Evolutionary conservation across 2,888 invertebrate species (phyloP), one percentile per base, ranked within the genome.

Genomic region (Aplocera efformata): DNA sequence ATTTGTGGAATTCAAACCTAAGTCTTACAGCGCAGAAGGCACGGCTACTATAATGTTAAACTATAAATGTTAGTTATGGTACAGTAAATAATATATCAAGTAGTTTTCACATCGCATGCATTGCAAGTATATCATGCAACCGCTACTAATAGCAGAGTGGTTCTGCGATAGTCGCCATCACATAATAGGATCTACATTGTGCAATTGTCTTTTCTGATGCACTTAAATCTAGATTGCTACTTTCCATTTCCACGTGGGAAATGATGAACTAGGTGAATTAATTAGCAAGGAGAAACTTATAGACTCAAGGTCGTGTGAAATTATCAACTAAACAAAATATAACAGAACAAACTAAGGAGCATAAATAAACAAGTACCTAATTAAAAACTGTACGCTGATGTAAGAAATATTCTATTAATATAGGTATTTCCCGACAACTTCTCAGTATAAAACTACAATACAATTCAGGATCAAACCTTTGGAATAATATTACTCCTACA

Each of bases 181-280:
- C 52, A 42, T 56, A 58, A 57, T 52, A 53, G 45, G 51, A 63
- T 62, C 58, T 56, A 43, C 58, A 60, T 61, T 63, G 58, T 58
- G 57, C 53, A 57, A 60, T 60, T 65, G 57, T 64, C 50, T 53
- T 48, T 30, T 49, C 38, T 30, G 42, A 53, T 48, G 47, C 50
- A 49, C 39, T 58, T 52, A 56, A 56, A 42, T 53, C 58, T 50
- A 49, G 41, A 49, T 7, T 25, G 26, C 32, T 11, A 58, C 67
- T 72, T 73, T 72, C 68, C 42, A 44, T 60, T 60, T 50, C 44
- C 49, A 56, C 53, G 59, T 68, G 67, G 53, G 67, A 67, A 54
- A 35, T 38, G 30, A 36, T 27, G 42, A 35, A 35, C 42, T 26
- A 11, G 31, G 25, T 30, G 9, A 30, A 17, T 25, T 36, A 25